Conservation (phyloP, 2,113 vertebrate genomes). For the Candoia aspera region DNA sequence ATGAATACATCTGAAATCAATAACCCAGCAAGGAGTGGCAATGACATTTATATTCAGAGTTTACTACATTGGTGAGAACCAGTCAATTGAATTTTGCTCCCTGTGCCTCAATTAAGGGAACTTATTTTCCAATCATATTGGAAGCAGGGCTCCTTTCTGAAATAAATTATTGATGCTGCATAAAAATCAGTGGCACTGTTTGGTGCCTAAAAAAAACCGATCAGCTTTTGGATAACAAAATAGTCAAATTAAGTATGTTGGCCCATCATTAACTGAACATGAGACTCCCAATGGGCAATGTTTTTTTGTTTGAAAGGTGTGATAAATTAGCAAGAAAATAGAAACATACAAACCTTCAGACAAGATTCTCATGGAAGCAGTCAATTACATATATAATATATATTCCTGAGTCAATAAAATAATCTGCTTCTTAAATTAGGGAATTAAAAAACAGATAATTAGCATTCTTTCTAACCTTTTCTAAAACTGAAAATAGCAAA, state of each 20-base stretch:
- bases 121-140: neutral
- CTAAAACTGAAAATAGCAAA: neutral
- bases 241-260: neutral
- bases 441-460: slow-evolving; percentile 13
- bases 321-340: neutral
- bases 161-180: neutral
- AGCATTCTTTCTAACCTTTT: slow-evolving; percentile 6
- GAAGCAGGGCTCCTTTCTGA: neutral
- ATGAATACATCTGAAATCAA: slow-evolving; percentile 11
- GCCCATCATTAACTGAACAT: neutral
- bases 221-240: neutral
- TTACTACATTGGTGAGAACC: neutral
- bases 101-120: slow-evolving; percentile 8
- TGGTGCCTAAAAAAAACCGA: neutral
- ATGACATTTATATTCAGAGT: slow-evolving; percentile 2
- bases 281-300: neutral
- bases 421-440: slow-evolving; percentile 28
- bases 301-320: neutral
- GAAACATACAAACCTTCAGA: slow-evolving; percentile 31
- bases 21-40: neutral
- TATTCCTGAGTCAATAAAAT: slow-evolving; percentile 41
- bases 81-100: slow-evolving; percentile 2
- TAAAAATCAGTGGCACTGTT: slow-evolving; percentile 15
- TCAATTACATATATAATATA: slow-evolving; percentile 11
- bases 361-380: slow-evolving; percentile 32